A percentile compares a stretch with the other conserved stretches of the same genome.
phyloP scores from a whole-genome alignment of 37 sponge, comb jelly and placozoan genomes.

The Beroe forskalii region DNA sequence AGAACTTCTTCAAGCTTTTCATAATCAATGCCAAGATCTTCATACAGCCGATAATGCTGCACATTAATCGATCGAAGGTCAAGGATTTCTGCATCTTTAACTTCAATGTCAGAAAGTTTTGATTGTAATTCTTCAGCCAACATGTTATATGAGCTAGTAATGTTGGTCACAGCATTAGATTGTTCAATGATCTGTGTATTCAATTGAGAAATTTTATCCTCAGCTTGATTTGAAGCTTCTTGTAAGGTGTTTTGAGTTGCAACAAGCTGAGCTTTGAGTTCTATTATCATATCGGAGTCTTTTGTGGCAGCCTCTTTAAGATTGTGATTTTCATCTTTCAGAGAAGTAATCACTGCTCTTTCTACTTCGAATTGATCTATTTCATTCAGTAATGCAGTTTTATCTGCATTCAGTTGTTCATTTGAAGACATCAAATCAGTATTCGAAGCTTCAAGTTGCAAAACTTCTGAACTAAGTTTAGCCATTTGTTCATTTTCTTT shows the following conservation, averaged over 20 bases:
- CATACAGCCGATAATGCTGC: not conserved
- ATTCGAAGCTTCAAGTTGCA: not conserved
- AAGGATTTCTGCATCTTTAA: not conserved
- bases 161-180: no score
- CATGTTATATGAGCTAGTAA: no score
- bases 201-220: no score
- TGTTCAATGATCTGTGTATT: no score
- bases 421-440: not conserved
- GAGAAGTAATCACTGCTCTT: not conserved
- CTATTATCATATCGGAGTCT: no score
- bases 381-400: not conserved
- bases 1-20: not conserved
- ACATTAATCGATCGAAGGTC: not conserved
- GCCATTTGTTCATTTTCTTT: not conserved
- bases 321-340: constrained; percentile 31
- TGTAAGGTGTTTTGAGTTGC: no score
- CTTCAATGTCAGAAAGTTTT: not conserved
- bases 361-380: constrained; percentile 35
- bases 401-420: not conserved
- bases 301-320: no score
- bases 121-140: not conserved
- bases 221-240: no score
- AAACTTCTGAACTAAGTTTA: not conserved
- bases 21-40: constrained; percentile 18
- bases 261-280: no score